Conservation (phyloP, 2,113 vertebrate species). For the Cebidichthys violaceus region DNA sequence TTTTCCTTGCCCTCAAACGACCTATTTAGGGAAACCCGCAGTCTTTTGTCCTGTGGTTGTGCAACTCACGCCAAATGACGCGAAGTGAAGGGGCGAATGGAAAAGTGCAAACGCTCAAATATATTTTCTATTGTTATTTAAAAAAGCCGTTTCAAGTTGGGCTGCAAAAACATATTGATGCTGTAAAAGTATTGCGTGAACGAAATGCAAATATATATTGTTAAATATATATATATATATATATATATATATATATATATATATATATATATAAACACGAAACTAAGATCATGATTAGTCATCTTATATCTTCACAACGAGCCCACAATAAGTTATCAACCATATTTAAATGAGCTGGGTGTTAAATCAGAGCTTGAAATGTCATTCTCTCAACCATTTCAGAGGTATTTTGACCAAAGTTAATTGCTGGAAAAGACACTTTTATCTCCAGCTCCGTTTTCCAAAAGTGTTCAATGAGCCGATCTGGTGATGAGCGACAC, state of each 20-base stretch:
- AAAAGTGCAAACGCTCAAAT: background rate
- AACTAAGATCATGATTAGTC: background rate
- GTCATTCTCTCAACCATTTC: background rate
- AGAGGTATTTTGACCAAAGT: conserved; percentile 14
- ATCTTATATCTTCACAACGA: background rate
- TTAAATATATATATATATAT: too few relatives aligned
- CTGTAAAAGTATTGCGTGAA: background rate
- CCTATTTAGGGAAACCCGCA: conserved; percentile 17
- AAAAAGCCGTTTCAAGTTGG: background rate
- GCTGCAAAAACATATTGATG: background rate
- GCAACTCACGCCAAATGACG: conserved; percentile 30
- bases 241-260: too few relatives aligned
- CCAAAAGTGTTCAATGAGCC: background rate
- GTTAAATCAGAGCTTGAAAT: background rate
- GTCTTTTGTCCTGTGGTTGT: conserved; percentile 46
- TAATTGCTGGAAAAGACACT: background rate
- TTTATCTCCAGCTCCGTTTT: background rate
- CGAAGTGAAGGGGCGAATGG: background rate
- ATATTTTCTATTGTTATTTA: background rate
- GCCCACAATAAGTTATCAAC: background rate
- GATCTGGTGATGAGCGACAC: background rate
- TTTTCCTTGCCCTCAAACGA: conserved; percentile 47
- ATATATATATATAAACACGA: too few relatives aligned
- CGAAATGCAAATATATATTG: background rate
- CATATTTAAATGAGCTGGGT: background rate